phyloP scores from a whole-genome alignment of 2,888 invertebrate species.

The Fabriciana adippe region DNA sequence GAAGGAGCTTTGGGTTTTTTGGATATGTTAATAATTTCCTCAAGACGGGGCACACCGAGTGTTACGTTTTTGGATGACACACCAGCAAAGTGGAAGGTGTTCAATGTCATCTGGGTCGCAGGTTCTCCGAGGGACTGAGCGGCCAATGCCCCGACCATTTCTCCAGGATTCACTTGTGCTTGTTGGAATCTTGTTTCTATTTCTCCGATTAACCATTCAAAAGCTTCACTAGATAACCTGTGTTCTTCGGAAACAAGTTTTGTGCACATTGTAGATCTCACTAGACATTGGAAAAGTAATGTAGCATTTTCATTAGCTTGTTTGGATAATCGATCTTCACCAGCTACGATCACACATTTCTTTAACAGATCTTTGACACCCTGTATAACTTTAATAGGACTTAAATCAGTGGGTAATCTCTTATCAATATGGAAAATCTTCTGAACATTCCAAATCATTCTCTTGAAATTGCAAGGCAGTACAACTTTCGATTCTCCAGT shows the following conservation, averaged over 20 bases:
- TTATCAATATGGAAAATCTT: slow-evolving; percentile 99
- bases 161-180: slow-evolving; percentile 97
- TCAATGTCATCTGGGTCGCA: slow-evolving; percentile 99
- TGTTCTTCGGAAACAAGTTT: slow-evolving; percentile 98
- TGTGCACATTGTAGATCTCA: slow-evolving; percentile 96
- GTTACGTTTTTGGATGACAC: slow-evolving; percentile 99
- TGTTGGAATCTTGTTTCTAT: slow-evolving; percentile 99
- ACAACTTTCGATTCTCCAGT: slow-evolving; percentile 98
- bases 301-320: slow-evolving; percentile 99
- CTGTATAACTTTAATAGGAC: slow-evolving; percentile 95
- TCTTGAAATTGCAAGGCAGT: slow-evolving; percentile 97
- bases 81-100: slow-evolving; percentile 99
- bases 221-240: slow-evolving; percentile 96
- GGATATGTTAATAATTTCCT: slow-evolving; percentile 99
- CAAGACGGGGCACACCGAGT: slow-evolving; percentile 98
- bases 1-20: slow-evolving; percentile 99
- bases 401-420: slow-evolving; percentile 95
- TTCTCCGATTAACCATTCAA: slow-evolving; percentile 99
- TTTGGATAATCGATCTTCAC: slow-evolving; percentile 96
- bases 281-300: slow-evolving; percentile 96
- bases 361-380: slow-evolving; percentile 94
- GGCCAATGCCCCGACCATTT: slow-evolving; percentile 99
- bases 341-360: slow-evolving; percentile 96
- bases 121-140: slow-evolving; percentile 99
- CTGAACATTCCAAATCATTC: slow-evolving; percentile 99